These are phyloP conservation scores for Caenorhabditis auriculariae DNA, from an alignment of 2,888 invertebrate genomes.

Conservation along the genomic window DNA sequence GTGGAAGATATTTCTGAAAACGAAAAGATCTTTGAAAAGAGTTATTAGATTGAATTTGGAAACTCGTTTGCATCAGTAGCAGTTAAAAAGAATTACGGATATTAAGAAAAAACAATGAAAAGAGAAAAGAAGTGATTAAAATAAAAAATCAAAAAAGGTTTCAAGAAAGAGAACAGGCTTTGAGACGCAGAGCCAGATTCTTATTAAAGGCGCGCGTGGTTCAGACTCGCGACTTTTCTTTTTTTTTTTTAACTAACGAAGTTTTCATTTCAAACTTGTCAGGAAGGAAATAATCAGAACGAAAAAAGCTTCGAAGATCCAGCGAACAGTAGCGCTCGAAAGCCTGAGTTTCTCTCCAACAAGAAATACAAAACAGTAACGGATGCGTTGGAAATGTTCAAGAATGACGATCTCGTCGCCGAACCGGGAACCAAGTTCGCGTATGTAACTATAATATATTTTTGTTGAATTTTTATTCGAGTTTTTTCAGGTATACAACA, in stretches of 20 bases:
- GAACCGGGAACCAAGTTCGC: constrained; percentile 67
- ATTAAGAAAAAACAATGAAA: background rate
- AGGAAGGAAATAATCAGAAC: background rate
- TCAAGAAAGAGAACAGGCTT: no score
- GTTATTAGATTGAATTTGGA: no score
- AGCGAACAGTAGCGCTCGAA: constrained; percentile 16
- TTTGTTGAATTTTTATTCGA: background rate
- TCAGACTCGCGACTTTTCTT: no score
- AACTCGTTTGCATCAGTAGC: no score
- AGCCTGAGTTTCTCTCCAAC: constrained; percentile 67
- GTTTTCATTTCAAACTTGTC: background rate
- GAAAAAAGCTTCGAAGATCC: constrained; percentile 17
- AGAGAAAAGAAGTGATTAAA: background rate
- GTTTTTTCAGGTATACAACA: constrained; percentile 68
- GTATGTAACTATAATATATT: constrained; percentile 1
- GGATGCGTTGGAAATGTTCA: constrained; percentile 68
- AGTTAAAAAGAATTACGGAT: background rate
- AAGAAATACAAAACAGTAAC: constrained; percentile 64
- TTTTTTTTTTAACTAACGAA: background rate
- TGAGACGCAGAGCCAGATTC: no score
- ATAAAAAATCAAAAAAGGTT: no score
- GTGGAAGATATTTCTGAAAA: constrained; percentile 2
- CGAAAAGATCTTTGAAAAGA: background rate
- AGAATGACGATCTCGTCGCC: constrained; percentile 68
- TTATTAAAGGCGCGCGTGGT: no score